These are phyloP conservation scores for Elmis aenea DNA, from an alignment of 2,888 invertebrate genomes.

Conservation along the genomic window DNA sequence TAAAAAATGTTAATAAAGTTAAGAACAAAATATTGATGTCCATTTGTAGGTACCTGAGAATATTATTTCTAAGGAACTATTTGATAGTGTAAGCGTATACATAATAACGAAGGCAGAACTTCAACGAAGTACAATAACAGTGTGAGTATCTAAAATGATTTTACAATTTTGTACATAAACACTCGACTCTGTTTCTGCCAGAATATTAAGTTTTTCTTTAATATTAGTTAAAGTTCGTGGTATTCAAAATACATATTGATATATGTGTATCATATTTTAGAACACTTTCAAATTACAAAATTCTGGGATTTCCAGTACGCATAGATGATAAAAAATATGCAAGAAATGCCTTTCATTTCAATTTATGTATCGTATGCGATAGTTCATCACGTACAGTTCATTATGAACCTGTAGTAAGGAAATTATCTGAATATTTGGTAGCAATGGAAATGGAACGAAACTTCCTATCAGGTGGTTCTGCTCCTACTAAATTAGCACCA, in stretches of 20 bases:
- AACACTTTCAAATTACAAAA: conserved; percentile 73
- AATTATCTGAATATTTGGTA: conserved; percentile 87
- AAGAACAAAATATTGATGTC: conserved; percentile 7
- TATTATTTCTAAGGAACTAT: conserved; percentile 86
- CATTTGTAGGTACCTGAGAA: conserved; percentile 75
- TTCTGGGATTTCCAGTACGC: conserved; percentile 87
- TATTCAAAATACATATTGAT: too few species aligned
- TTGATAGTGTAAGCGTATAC: conserved; percentile 90
- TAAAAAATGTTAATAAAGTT: conserved; percentile 39
- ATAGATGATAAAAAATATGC: conserved; percentile 86
- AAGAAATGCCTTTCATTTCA: conserved; percentile 92
- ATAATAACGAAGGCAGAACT: conserved; percentile 93
- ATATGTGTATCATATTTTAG: too few species aligned
- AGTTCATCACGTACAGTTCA: conserved; percentile 84
- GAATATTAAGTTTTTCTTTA: too few species aligned
- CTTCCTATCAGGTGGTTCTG: conserved; percentile 73
- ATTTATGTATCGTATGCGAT: conserved; percentile 91
- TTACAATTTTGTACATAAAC: too few species aligned
- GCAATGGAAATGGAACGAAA: conserved; percentile 82
- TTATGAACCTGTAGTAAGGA: conserved; percentile 91
- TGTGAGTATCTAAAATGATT: conserved; percentile 57
- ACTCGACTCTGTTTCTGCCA: too few species aligned
- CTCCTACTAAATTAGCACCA: conserved; percentile 59
- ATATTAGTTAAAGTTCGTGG: too few species aligned
- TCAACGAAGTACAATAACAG: conserved; percentile 83